These are phyloP conservation scores for Onychostoma macrolepis DNA, from an alignment of 2,113 vertebrate genomes.

Conservation along the genomic window DNA sequence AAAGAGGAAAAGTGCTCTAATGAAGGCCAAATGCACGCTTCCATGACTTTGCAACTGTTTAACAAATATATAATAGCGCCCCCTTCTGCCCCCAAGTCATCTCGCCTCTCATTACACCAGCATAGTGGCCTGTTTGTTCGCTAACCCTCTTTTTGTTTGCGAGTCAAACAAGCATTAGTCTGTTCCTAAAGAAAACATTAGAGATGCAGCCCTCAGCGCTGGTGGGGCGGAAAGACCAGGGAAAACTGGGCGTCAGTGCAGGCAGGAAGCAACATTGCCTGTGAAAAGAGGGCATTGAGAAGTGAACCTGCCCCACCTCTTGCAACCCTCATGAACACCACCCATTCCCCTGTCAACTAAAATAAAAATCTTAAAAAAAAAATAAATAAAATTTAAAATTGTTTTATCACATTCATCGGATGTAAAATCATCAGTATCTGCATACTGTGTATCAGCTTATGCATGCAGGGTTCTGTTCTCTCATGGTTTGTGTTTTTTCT, in stretches of 20 bases:
- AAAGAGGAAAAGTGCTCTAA: not conserved
- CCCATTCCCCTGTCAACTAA: conserved; percentile 41
- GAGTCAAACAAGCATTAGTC: conserved; percentile 76
- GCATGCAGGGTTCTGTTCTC: not conserved
- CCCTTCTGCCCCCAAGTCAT: conserved; percentile 11
- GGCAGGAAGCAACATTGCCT: conserved; percentile 62
- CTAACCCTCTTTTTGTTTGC: conserved; percentile 70
- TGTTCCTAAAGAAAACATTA: conserved; percentile 81
- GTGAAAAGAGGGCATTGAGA: conserved; percentile 80
- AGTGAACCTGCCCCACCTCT: conserved; percentile 61
- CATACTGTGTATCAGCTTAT: not conserved
- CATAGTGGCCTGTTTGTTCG: conserved; percentile 77
- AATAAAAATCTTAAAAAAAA: not conserved
- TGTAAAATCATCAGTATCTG: not conserved
- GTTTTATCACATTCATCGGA: not conserved
- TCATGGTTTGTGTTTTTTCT: not conserved
- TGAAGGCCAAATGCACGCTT: not conserved
- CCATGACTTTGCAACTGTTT: not conserved
- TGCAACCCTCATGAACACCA: conserved; percentile 53
- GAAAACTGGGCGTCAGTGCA: conserved; percentile 58
- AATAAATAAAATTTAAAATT: not conserved
- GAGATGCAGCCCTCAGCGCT: conserved; percentile 63
- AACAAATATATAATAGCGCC: not conserved
- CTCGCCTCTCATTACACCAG: conserved; percentile 38
- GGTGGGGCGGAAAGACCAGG: conserved; percentile 69